phyloP scores from a whole-genome alignment of 1,140 invertebrate genomes.

The Neodiprion pinetum region DNA sequence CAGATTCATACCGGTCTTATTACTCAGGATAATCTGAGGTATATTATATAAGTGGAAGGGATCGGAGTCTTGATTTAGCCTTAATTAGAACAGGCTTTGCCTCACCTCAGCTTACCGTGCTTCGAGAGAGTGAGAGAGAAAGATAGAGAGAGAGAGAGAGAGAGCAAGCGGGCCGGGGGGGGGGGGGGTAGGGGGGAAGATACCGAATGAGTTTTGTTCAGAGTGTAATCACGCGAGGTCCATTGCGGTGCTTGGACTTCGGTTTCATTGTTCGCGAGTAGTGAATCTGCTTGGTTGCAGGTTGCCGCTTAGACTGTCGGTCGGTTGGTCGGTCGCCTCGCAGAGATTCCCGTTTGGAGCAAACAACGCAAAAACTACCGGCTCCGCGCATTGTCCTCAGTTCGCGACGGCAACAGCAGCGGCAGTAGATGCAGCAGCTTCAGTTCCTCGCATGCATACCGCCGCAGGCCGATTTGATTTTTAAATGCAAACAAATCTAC shows the following conservation, averaged over 20 bases:
- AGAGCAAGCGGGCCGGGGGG: not conserved
- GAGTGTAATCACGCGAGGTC: not conserved
- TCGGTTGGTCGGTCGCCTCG: slow-evolving; percentile 17
- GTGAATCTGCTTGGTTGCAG: not conserved
- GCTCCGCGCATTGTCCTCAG: slow-evolving; percentile 54
- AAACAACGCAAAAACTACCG: slow-evolving; percentile 57
- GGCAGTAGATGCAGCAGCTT: not conserved
- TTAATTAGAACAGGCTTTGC: not conserved
- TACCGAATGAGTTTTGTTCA: slow-evolving; percentile 31
- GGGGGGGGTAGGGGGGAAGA: slow-evolving; percentile 9
- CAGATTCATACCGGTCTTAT: too few relatives aligned
- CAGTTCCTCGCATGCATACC: slow-evolving; percentile 45
- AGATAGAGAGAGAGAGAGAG: slow-evolving; percentile 10
- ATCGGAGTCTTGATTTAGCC: not conserved
- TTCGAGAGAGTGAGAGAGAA: not conserved
- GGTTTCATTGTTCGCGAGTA: slow-evolving; percentile 8
- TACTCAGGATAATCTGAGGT: not conserved
- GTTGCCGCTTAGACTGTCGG: not conserved
- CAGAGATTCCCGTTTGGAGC: slow-evolving; percentile 38
- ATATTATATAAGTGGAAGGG: too few relatives aligned
- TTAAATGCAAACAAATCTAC: slow-evolving; percentile 65
- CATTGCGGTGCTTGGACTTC: not conserved
- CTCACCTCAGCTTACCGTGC: not conserved
- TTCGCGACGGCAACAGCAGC: not conserved
- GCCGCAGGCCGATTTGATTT: slow-evolving; percentile 57